Percentiles rank a stretch among this genome's conserved stretches.
Evolutionary conservation across 2,797 vertebrate genomes (phyloP).

Genomic region (Microctenopoma steveboyesi): DNA sequence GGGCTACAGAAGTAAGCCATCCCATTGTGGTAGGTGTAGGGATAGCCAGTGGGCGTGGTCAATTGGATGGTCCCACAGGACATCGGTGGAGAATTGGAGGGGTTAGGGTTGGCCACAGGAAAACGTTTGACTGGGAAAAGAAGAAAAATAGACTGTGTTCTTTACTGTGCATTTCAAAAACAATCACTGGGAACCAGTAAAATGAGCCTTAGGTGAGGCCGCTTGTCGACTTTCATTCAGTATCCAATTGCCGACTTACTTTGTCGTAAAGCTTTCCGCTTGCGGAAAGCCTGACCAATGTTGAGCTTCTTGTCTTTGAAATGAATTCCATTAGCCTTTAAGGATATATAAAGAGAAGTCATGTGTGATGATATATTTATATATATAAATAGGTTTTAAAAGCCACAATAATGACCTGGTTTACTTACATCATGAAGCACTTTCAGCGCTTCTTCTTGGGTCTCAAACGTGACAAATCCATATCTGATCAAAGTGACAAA

Average conservation of each 20-base stretch:
- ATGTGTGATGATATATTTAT: not conserved
- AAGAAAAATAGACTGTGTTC: not conserved
- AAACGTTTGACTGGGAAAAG: not conserved
- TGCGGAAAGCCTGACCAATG: conserved; percentile 88
- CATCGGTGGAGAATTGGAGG: conserved; percentile 73
- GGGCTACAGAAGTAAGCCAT: conserved; percentile 88
- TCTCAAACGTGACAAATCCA: conserved; percentile 91
- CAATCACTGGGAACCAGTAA: too few relatives aligned
- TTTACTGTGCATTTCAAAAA: too few relatives aligned
- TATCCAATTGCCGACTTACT: conserved; percentile 45
- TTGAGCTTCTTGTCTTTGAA: conserved; percentile 87
- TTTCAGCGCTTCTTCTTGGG: conserved; percentile 87
- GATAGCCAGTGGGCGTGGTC: conserved; percentile 86
- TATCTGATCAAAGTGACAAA: conserved; percentile 80
- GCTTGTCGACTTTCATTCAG: not conserved
- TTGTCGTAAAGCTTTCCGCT: conserved; percentile 75
- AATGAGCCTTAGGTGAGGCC: too few relatives aligned
- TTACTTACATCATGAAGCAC: conserved; percentile 83
- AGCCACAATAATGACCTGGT: not conserved
- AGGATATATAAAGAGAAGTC: conserved; percentile 17
- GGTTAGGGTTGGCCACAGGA: conserved; percentile 45
- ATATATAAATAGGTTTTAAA: not conserved
- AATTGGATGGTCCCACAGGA: conserved; percentile 79
- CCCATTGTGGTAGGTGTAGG: conserved; percentile 88
- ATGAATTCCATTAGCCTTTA: conserved; percentile 79